phyloP scores from a whole-genome alignment of 2,888 invertebrate genomes.

The Lasius platythorax region DNA sequence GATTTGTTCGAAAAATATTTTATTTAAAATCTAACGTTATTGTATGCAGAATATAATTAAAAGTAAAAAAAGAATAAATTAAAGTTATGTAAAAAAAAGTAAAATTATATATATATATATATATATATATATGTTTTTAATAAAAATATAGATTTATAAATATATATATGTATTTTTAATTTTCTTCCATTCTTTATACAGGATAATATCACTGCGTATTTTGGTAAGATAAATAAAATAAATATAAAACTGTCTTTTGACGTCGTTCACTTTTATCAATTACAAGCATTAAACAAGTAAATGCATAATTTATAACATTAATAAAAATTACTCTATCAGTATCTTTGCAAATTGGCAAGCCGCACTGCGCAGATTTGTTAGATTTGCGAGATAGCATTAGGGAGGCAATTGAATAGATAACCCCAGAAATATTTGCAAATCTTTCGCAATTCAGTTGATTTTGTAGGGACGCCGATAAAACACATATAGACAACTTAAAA shows the following conservation, averaged over 20 bases:
- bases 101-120: not conserved
- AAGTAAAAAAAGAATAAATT: not conserved
- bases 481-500: not conserved
- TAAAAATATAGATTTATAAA: no score
- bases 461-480: not conserved
- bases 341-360: not conserved
- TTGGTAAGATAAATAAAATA: not conserved
- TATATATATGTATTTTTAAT: not conserved
- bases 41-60: not conserved
- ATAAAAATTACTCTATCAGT: not conserved
- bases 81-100: conserved; percentile 6
- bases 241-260: not conserved
- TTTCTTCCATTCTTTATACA: not conserved
- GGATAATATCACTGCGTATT: not conserved
- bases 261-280: not conserved
- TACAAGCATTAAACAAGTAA: not conserved
- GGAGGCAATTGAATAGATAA: not conserved
- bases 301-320: not conserved
- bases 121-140: not conserved
- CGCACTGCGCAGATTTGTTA: not conserved
- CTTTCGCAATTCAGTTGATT: not conserved
- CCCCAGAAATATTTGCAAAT: not conserved
- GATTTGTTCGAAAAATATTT: not conserved
- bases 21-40: not conserved
- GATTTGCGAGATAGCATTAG: not conserved